Evolutionary conservation across 23 tunicate genomes (phyloP), one percentile per base, ranked within the genome.

Genomic region (Trididemnum clinides): DNA sequence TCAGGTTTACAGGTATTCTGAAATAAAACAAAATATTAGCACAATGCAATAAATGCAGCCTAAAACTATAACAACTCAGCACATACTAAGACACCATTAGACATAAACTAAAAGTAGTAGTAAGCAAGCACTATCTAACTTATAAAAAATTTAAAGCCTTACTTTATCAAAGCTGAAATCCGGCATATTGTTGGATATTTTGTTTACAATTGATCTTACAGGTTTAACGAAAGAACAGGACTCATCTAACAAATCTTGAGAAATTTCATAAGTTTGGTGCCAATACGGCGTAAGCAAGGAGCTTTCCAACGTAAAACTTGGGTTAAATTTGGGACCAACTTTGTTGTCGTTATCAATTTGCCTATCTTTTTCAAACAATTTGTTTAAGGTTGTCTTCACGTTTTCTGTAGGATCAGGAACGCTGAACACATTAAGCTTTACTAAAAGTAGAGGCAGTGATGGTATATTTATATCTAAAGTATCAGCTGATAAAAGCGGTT

Each of bases 391-490:
- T 18, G 64, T 6, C 4, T 78, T 37, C 20, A 78, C 83, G 4
- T 3, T 20, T 2, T 51, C 83, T 27, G 37, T 50, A 2, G 83
- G 83, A 31, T 78, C 83, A 78, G 66, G 66, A 1, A 78, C 30
- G 37, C 39, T 78, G 7, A 78, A 33, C 23, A 78, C 65, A 27
- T 78, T 54, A 3, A 78, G 39, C 36, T 78, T 78, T 27, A 7
- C 50, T n/a, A 78, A 15, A 1, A 78, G 23, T n/a, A 57, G 7
- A 21, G 20, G 25, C 57, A 74, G 26, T 15, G 26, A 37, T 21
- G 59, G 59, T 2, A 37, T 10, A 20, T 35, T 18, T 20, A 7
- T 5, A 35, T 38, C 29, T 31, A 74, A 39, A 6, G 4, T 27
- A 74, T 74, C 65, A 22, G 21, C 35, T 28, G 83, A 18, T 3